Conservation (phyloP, 2,113 vertebrate genomes). For the Oxyura jamaicensis region DNA sequence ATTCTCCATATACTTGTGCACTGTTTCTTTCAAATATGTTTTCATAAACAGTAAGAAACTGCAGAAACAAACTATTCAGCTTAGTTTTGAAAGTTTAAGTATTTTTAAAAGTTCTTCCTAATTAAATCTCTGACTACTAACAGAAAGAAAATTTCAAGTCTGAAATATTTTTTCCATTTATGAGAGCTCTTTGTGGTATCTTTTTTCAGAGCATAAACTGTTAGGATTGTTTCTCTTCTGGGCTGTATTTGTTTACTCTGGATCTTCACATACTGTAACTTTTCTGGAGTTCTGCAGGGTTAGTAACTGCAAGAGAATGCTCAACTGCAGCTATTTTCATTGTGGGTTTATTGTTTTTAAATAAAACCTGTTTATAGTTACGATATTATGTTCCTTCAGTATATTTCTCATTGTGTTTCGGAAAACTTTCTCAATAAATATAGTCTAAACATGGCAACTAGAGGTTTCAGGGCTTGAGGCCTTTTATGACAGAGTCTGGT, state of each 20-base stretch:
- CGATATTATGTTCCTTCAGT: not conserved
- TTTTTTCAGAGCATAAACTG: not conserved
- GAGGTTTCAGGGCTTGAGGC: not conserved
- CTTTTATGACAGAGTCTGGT: not conserved
- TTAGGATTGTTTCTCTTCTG: not conserved
- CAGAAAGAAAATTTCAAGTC: not conserved
- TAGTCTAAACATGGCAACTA: not conserved
- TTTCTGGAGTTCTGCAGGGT: not conserved
- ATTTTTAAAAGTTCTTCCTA: not conserved
- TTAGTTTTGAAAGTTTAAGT: not conserved
- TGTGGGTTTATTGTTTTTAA: not conserved
- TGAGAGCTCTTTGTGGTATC: not conserved
- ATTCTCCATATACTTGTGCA: not conserved
- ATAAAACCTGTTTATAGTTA: not conserved
- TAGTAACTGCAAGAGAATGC: not conserved
- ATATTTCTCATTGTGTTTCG: not conserved
- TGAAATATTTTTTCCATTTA: not conserved
- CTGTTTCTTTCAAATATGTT: not conserved
- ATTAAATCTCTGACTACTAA: not conserved
- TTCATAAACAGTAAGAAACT: not conserved
- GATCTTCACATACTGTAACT: not conserved
- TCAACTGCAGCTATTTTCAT: not conserved
- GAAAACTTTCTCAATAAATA: not conserved
- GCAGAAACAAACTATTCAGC: not conserved
- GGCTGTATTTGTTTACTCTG: slow-evolving; percentile 8